Evolutionary conservation across 2,113 vertebrate genomes (phyloP).

Genomic region (Gavialis gangeticus): DNA sequence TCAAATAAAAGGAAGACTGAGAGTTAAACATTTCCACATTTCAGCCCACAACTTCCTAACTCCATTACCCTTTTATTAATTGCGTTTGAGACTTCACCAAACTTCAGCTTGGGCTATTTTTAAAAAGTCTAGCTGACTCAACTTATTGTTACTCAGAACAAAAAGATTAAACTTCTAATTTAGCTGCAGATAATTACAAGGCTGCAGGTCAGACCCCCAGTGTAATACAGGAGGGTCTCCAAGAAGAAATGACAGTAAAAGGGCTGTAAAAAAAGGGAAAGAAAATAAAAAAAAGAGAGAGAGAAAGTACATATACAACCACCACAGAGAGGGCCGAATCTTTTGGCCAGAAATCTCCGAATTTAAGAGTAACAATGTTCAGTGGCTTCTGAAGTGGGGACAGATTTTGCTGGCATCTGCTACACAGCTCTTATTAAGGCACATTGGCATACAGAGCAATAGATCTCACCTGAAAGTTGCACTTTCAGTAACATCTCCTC

Average conservation of each 20-base stretch:
- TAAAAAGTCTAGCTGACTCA: slow-evolving; percentile 74
- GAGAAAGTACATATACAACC: accelerated
- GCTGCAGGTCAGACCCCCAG: slow-evolving; percentile 62
- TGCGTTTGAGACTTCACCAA: slow-evolving; percentile 70
- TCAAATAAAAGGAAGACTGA: not conserved
- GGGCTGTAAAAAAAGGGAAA: not conserved
- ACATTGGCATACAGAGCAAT: not conserved
- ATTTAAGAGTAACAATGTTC: not conserved
- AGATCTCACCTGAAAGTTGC: not conserved
- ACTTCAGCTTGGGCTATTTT: slow-evolving; percentile 71
- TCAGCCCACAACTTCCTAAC: slow-evolving; percentile 65
- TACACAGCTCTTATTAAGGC: not conserved
- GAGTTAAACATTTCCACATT: slow-evolving; percentile 57
- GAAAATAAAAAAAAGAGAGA: not conserved
- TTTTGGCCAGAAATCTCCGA: not conserved
- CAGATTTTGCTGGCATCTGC: not conserved
- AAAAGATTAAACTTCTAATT: slow-evolving; percentile 76
- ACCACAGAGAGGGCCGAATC: not conserved
- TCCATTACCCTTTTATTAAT: slow-evolving; percentile 67
- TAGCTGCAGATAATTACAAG: slow-evolving; percentile 72
- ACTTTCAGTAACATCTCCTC: not conserved
- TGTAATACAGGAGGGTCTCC: slow-evolving; percentile 37
- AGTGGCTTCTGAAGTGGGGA: not conserved
- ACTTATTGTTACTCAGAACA: slow-evolving; percentile 68
- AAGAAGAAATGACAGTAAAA: slow-evolving; percentile 14